These are phyloP conservation scores for Anomalospiza imberbis DNA, from an alignment of 2,797 vertebrate species.

Conservation along the genomic window DNA sequence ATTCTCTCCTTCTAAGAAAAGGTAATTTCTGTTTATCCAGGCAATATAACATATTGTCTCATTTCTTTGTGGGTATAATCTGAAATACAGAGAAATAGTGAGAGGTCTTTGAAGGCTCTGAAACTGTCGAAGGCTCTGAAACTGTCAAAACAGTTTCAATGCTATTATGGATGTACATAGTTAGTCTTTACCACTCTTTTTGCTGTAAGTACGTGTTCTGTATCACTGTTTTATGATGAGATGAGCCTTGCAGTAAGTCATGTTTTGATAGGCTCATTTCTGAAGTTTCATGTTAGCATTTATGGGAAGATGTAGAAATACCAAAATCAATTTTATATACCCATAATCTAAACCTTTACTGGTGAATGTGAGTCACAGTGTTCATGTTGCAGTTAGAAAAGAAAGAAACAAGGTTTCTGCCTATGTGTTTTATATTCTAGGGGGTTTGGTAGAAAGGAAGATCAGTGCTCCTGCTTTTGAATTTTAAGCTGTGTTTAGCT, in stretches of 20 bases:
- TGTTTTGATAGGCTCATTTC: not conserved
- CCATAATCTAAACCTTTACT: not conserved
- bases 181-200: not conserved
- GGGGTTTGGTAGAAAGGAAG: not conserved
- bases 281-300: not conserved
- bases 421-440: not conserved
- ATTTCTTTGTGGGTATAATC: not conserved
- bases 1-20: not conserved
- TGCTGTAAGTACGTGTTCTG: not conserved
- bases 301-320: not conserved
- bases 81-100: not conserved
- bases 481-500: not conserved
- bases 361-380: not conserved
- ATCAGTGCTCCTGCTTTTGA: not conserved
- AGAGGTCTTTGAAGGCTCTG: not conserved
- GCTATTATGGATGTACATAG: not conserved
- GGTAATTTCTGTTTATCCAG: not conserved
- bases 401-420: not conserved
- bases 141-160: not conserved
- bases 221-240: not conserved
- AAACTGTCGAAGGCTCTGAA: not conserved
- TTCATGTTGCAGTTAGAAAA: not conserved
- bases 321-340: not conserved
- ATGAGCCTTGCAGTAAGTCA: not conserved
- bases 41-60: not conserved